Evolutionary conservation across 2,888 invertebrate genomes (phyloP).

Genomic region (Iphiclides podalirius): DNA sequence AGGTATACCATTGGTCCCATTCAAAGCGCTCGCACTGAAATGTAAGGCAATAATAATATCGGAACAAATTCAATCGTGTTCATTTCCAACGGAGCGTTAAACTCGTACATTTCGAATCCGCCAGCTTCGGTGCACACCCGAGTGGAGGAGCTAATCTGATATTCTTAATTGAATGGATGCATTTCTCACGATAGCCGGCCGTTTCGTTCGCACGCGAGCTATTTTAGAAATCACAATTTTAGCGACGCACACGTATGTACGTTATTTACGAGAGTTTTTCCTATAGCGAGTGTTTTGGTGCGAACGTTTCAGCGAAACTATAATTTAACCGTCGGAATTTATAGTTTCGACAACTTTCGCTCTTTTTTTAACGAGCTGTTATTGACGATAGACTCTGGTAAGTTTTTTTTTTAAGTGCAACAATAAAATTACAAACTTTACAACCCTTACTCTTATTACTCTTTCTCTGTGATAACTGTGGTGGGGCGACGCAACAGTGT

Average conservation of each 20-base stretch:
- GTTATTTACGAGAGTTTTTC: slow-evolving; percentile 6
- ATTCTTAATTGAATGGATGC: slow-evolving; percentile 56
- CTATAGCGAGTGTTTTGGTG: neutral
- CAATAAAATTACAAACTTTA: too few relatives aligned
- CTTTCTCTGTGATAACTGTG: too few relatives aligned
- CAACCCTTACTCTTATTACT: too few relatives aligned
- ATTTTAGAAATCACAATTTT: slow-evolving; percentile 27
- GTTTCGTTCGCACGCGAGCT: slow-evolving; percentile 29
- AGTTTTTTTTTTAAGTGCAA: too few relatives aligned
- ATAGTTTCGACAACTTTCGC: slow-evolving; percentile 4
- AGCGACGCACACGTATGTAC: neutral
- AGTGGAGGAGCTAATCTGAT: slow-evolving; percentile 49
- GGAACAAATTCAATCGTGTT: slow-evolving; percentile 37
- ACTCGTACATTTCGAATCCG: slow-evolving; percentile 42
- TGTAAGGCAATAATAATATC: slow-evolving; percentile 22
- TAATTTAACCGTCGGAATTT: neutral
- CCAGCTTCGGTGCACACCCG: slow-evolving; percentile 34
- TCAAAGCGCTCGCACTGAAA: neutral
- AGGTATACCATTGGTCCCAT: too few relatives aligned
- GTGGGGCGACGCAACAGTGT: too few relatives aligned
- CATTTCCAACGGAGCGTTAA: slow-evolving; percentile 46
- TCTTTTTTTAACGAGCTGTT: too few relatives aligned
- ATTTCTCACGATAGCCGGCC: slow-evolving; percentile 50
- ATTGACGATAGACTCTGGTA: too few relatives aligned
- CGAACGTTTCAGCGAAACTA: neutral